Evolutionary conservation across 2,888 invertebrate genomes (phyloP).

Genomic region (Ochlodes sylvanus): DNA sequence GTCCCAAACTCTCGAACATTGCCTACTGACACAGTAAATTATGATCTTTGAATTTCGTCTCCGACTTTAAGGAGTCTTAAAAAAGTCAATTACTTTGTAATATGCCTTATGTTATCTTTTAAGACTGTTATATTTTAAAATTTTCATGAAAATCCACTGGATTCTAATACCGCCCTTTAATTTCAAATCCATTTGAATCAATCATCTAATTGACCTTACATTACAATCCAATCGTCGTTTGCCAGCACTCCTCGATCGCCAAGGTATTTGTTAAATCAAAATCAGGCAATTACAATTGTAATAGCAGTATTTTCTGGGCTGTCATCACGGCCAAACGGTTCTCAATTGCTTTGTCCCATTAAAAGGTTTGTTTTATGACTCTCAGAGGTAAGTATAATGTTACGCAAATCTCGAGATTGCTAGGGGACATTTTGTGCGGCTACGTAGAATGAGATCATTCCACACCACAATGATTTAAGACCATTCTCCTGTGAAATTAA

Average conservation of each 20-base stretch:
- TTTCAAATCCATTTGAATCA: constrained; percentile 5
- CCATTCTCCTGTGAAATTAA: constrained; percentile 16
- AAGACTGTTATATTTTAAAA: neutral
- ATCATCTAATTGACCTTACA: constrained; percentile 11
- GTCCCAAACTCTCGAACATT: too few species aligned
- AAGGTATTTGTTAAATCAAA: constrained; percentile 24
- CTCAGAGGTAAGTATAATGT: neutral
- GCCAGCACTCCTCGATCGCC: neutral
- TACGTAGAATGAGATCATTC: constrained; percentile 10
- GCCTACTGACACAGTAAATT: too few species aligned
- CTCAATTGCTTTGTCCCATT: constrained; percentile 55
- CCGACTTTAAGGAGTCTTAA: too few species aligned
- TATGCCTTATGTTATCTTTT: neutral
- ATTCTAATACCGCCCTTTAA: neutral
- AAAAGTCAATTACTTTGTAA: too few species aligned
- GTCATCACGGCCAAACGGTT: constrained; percentile 55
- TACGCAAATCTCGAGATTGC: constrained; percentile 10
- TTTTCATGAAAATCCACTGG: neutral
- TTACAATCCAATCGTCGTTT: constrained; percentile 10
- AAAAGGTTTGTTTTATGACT: constrained; percentile 46
- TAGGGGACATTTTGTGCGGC: constrained; percentile 1
- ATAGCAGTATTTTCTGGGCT: constrained; percentile 50
- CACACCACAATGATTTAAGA: constrained; percentile 16
- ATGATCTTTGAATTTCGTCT: too few species aligned
- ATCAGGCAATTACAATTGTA: constrained; percentile 48